phyloP scores from a whole-genome alignment of 1,140 invertebrate species.

The Anthonomus grandis region DNA sequence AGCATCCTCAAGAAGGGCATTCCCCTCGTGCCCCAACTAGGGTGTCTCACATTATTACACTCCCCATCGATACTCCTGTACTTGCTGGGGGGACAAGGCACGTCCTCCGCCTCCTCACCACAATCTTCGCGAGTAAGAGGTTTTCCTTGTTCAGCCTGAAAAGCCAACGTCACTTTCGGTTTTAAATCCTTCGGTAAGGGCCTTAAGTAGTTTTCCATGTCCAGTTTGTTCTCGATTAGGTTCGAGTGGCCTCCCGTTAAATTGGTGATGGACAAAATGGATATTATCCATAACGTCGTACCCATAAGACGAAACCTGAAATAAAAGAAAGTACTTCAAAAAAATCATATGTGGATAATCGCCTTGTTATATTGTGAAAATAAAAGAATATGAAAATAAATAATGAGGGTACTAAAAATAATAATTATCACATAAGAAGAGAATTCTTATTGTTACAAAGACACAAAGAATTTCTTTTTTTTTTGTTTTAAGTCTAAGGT shows the following conservation, averaged over 20 bases:
- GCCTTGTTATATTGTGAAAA: too few relatives aligned
- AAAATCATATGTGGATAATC: too few relatives aligned
- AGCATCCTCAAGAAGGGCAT: constrained; percentile 78
- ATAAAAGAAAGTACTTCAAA: too few relatives aligned
- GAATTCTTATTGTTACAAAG: too few relatives aligned
- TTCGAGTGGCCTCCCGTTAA: constrained; percentile 20
- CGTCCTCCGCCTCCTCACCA: constrained; percentile 17
- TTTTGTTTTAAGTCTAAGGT: too few relatives aligned
- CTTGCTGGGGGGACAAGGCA: constrained; percentile 67
- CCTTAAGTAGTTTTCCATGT: constrained; percentile 36
- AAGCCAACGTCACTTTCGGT: constrained; percentile 31
- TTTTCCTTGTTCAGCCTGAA: constrained; percentile 32
- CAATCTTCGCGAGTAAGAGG: constrained; percentile 8
- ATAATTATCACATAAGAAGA: too few relatives aligned
- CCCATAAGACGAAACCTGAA: constrained; percentile 26
- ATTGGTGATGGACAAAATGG: constrained; percentile 19
- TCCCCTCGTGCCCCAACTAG: constrained; percentile 83
- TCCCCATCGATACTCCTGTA: constrained; percentile 82
- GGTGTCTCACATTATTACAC: constrained; percentile 92
- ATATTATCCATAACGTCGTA: constrained; percentile 22
- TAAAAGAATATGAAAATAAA: too few relatives aligned
- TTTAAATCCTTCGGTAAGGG: constrained; percentile 37
- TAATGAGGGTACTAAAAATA: too few relatives aligned
- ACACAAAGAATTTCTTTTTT: too few relatives aligned
- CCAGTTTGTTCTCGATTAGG: constrained; percentile 23